phyloP scores from a whole-genome alignment of 2,113 vertebrate species.

The Otis tarda region DNA sequence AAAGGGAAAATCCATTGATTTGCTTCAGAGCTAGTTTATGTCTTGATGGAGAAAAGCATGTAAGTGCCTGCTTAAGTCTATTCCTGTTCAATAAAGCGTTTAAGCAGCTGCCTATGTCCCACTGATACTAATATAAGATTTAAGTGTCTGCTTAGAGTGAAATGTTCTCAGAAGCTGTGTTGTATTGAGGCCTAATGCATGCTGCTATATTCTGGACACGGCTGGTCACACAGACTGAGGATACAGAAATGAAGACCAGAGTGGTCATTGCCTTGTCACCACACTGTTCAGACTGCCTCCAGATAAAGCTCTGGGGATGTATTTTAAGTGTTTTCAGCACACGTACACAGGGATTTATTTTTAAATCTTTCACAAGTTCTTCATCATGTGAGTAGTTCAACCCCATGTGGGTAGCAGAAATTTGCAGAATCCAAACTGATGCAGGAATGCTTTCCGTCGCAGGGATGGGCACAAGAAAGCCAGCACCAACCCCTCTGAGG shows the following conservation, averaged over 20 bases:
- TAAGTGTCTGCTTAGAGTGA: neutral
- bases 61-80: slow-evolving; percentile 4
- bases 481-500: neutral
- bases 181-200: neutral
- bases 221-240: neutral
- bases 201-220: neutral
- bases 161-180: neutral
- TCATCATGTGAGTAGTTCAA: neutral
- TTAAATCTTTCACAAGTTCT: neutral
- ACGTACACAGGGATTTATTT: neutral
- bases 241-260: neutral
- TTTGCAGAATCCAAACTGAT: neutral
- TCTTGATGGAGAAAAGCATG: neutral
- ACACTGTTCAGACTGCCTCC: neutral
- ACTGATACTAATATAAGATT: neutral
- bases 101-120: neutral
- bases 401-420: neutral
- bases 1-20: slow-evolving; percentile 19
- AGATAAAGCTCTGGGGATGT: neutral
- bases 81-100: slow-evolving; percentile 22
- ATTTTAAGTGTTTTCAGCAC: neutral
- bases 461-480: neutral
- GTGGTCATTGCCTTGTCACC: neutral
- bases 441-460: accelerated
- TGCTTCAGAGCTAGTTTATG: slow-evolving; percentile 23